phyloP scores from a whole-genome alignment of 2,797 vertebrate genomes.

The Kryptopterus vitreolus region DNA sequence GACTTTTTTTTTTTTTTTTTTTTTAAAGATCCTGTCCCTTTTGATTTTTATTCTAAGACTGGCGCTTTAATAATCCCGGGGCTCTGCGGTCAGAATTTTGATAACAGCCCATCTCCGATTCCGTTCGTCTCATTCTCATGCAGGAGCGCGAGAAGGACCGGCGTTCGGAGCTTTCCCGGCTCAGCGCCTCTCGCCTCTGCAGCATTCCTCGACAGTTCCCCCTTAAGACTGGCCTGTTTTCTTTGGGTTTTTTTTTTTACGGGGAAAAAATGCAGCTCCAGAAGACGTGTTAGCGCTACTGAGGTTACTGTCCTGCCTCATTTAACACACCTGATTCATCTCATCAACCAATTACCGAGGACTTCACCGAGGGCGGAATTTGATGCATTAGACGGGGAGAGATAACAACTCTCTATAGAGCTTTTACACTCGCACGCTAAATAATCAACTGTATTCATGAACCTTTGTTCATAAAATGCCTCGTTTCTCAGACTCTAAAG shows the following conservation, averaged over 20 bases:
- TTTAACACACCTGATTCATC: slow-evolving; percentile 22
- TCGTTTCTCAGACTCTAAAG: slow-evolving; percentile 28
- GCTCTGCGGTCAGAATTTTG: slow-evolving; percentile 40
- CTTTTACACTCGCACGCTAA: background rate
- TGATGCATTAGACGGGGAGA: background rate
- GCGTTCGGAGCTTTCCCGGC: slow-evolving; percentile 26
- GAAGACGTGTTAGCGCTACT: background rate
- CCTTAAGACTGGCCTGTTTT: background rate
- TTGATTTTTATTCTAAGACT: slow-evolving; percentile 37
- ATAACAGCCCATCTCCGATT: slow-evolving; percentile 37
- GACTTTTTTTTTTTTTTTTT: background rate
- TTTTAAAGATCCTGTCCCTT: slow-evolving; percentile 32
- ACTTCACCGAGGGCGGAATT: background rate
- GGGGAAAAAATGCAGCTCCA: slow-evolving; percentile 18
- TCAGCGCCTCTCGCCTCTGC: slow-evolving; percentile 11
- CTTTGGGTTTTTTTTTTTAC: too few relatives aligned
- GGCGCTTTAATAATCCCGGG: slow-evolving; percentile 39
- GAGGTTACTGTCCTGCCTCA: background rate
- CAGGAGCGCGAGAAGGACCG: slow-evolving; percentile 35
- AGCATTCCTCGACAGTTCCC: slow-evolving; percentile 9
- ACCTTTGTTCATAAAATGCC: slow-evolving; percentile 29
- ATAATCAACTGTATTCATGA: slow-evolving; percentile 3
- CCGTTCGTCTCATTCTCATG: slow-evolving; percentile 40
- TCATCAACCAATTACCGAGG: background rate
- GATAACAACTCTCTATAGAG: background rate